Evolutionary conservation across 2,113 vertebrate species (phyloP), one percentile per base, ranked within the genome.

Genomic region (Lontra canadensis): DNA sequence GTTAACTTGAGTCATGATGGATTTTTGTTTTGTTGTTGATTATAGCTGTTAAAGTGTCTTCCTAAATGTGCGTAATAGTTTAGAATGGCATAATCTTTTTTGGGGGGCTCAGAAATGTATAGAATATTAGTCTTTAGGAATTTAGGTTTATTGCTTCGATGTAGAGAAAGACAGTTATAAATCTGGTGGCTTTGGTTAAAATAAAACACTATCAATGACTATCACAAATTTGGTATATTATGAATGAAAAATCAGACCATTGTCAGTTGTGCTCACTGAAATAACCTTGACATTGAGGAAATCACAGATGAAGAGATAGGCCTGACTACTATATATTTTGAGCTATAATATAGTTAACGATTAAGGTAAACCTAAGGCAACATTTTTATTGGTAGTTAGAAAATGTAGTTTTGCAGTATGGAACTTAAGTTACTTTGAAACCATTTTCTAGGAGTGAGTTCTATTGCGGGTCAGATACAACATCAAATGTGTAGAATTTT

Each of bases 141-240:
- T 88, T 90, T 59, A 76, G 31, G 42, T 82, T 81, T 97, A 78
- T 83, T 71, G 69, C 42, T 96, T 76, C 55, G 49, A 69, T 78
- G 69, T 39, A 78, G 69, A 71, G 52, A 31, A 81, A 31, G 47
- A 8, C 31, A 78, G 79, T 65, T 55, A 25, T 34, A 88, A 78
- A 73, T 96, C 23, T 88, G 8, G 36, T 61, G 59, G n/a, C 49
- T 94, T 94, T 91, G 63, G 80, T 57, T 47, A 55, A 85, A 93
- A 13, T 44, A 55, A 89, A 93, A 18, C 9, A 31, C 57, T 49
- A 12, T 76, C 39, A 44, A 4, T 57, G 34, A 55, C 13, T 88
- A 2, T 83, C 7, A 61, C 47, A 67, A n/a, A 74, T 93, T 82
- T 61, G 84, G 61, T 87, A 31, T 55, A 39, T 74, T 69, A 18